Percentiles rank a stretch among this genome's conserved stretches.
Conservation (phyloP, 2,797 vertebrate species). For the Syngnathus acus region DNA sequence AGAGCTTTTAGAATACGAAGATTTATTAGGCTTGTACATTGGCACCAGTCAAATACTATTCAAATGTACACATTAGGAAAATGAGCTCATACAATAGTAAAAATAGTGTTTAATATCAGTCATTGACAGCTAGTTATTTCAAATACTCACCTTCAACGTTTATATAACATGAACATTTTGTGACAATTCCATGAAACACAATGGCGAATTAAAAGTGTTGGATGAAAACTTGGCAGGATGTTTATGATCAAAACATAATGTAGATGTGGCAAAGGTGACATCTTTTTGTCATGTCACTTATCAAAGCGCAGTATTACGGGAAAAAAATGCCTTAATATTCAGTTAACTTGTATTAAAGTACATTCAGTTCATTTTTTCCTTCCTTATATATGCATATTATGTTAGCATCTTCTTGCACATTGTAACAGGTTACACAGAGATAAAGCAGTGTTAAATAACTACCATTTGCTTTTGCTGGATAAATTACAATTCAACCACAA, state of each 20-base stretch:
- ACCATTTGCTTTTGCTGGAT: constrained; percentile 22
- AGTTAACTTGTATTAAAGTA: constrained; percentile 32
- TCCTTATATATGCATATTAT: constrained; percentile 21
- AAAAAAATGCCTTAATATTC: constrained; percentile 29
- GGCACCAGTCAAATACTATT: constrained; percentile 28
- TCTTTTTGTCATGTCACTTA: neutral
- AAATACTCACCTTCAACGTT: constrained; percentile 5
- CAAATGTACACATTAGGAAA: neutral
- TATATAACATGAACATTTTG: neutral
- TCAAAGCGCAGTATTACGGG: neutral
- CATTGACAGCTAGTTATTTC: neutral
- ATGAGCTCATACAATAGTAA: no score
- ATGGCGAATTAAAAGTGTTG: constrained; percentile 8
- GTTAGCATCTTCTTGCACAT: constrained; percentile 21
- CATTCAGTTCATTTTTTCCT: neutral
- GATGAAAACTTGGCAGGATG: constrained; percentile 21
- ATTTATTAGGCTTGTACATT: neutral
- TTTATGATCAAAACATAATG: constrained; percentile 1
- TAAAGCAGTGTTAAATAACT: constrained; percentile 15
- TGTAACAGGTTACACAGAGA: constrained; percentile 31
- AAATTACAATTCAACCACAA: constrained; percentile 20
- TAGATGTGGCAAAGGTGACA: neutral
- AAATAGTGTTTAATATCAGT: neutral
- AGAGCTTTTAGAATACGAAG: neutral
- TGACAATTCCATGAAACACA: neutral